Conservation (phyloP, 2,797 vertebrate species). For the Yasuhikotakia modesta region DNA sequence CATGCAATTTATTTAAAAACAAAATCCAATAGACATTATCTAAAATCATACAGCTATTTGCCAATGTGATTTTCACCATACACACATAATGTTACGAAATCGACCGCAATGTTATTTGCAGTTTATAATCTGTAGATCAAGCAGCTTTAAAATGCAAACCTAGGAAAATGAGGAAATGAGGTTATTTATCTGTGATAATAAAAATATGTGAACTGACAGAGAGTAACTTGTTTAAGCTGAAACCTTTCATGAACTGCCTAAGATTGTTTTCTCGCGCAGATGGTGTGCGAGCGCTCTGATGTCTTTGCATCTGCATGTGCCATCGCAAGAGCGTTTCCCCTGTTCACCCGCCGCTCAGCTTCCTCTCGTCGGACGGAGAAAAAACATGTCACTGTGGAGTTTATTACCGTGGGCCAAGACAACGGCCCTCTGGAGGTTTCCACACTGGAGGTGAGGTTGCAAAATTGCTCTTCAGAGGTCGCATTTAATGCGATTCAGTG, state of each 20-base stretch:
- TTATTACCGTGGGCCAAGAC: slow-evolving; percentile 87
- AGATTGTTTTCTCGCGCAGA: slow-evolving; percentile 71
- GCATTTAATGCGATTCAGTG: background rate
- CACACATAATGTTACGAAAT: no score
- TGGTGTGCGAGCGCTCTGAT: slow-evolving; percentile 91
- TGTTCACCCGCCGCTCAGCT: slow-evolving; percentile 89
- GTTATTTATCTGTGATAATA: no score
- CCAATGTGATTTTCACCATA: no score
- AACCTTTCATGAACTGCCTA: background rate
- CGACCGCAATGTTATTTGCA: no score
- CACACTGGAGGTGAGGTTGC: slow-evolving; percentile 80
- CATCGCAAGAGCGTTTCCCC: slow-evolving; percentile 90
- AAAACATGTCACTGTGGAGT: slow-evolving; percentile 87
- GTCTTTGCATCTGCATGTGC: slow-evolving; percentile 92
- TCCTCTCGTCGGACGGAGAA: slow-evolving; percentile 83
- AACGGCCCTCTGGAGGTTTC: slow-evolving; percentile 79
- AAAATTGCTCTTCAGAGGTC: background rate
- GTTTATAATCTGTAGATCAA: no score
- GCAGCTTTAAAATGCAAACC: no score
- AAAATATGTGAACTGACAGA: no score
- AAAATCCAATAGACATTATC: no score
- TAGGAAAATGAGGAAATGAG: no score
- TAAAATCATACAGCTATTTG: no score
- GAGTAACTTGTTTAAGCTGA: no score
- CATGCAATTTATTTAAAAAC: no score